Conservation (phyloP, 2,797 vertebrate genomes). For the Pseudomugil tenellus region DNA sequence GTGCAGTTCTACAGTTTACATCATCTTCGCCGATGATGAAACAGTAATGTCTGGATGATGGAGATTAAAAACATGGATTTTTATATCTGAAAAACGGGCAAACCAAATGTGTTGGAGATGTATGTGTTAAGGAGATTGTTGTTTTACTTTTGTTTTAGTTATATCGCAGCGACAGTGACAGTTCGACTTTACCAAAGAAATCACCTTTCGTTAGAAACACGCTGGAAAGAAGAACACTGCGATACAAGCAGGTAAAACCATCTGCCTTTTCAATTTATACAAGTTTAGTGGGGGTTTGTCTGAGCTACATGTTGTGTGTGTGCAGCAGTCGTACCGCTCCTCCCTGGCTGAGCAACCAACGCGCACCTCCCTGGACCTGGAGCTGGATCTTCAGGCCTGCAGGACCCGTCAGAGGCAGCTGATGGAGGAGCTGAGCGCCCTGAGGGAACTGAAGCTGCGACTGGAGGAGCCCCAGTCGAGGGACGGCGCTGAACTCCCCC, state of each 20-base stretch:
- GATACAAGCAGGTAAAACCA: slow-evolving; percentile 91
- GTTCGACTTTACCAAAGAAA: slow-evolving; percentile 96
- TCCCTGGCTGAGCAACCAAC: slow-evolving; percentile 94
- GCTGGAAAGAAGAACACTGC: slow-evolving; percentile 92
- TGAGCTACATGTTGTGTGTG: slow-evolving; percentile 11
- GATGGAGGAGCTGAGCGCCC: slow-evolving; percentile 90
- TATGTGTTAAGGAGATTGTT: too few species aligned
- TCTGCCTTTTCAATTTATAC: accelerated
- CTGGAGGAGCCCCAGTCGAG: slow-evolving; percentile 90
- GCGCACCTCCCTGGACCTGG: slow-evolving; percentile 97
- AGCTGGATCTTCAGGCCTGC: slow-evolving; percentile 99
- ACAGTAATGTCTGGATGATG: too few species aligned
- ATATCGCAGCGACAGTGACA: slow-evolving; percentile 98
- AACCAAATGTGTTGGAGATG: too few species aligned
- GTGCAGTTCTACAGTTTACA: too few species aligned
- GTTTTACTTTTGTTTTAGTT: slow-evolving; percentile 77
- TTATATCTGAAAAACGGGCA: too few species aligned
- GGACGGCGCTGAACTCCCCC: slow-evolving; percentile 88
- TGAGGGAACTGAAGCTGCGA: slow-evolving; percentile 92
- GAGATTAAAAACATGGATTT: too few species aligned
- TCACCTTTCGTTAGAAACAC: slow-evolving; percentile 95
- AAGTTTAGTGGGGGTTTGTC: not conserved
- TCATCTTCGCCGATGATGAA: too few species aligned
- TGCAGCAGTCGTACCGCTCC: slow-evolving; percentile 90
- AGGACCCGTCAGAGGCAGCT: slow-evolving; percentile 95